Evolutionary conservation across 2,797 vertebrate species (phyloP).

Genomic region (Neosalanx taihuensis): DNA sequence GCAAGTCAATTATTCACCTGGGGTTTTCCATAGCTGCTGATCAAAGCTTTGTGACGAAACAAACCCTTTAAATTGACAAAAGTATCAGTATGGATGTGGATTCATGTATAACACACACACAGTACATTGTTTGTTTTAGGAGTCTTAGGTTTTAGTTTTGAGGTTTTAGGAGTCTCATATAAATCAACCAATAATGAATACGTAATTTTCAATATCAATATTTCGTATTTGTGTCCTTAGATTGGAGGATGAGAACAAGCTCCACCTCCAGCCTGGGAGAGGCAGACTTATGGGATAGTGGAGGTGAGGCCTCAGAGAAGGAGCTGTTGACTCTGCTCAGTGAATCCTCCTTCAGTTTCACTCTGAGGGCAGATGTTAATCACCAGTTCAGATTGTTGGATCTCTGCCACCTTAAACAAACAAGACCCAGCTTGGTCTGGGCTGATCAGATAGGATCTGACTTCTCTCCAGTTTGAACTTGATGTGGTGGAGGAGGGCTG

Average conservation of each 20-base stretch:
- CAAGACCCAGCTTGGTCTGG: slow-evolving; percentile 20
- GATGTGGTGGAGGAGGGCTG: slow-evolving; percentile 1
- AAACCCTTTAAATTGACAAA: neutral
- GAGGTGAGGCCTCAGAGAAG: slow-evolving; percentile 21
- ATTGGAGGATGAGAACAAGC: neutral
- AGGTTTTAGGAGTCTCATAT: neutral
- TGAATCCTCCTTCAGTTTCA: slow-evolving; percentile 35
- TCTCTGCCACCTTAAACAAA: slow-evolving; percentile 35
- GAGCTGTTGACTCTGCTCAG: slow-evolving; percentile 15
- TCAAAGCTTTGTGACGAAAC: neutral
- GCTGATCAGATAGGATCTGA: slow-evolving; percentile 35
- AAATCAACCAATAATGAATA: neutral
- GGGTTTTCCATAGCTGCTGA: neutral
- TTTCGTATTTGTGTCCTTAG: neutral
- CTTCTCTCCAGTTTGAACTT: slow-evolving; percentile 35
- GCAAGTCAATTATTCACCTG: slow-evolving; percentile 4
- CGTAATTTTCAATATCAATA: neutral
- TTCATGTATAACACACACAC: neutral
- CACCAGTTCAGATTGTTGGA: slow-evolving; percentile 32
- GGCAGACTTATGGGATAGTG: slow-evolving; percentile 41
- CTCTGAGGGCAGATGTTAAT: slow-evolving; percentile 1
- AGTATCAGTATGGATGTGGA: neutral
- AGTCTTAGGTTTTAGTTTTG: no score
- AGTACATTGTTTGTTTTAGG: neutral
- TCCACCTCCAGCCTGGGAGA: slow-evolving; percentile 4